Percentiles rank a stretch among this genome's conserved stretches.
phyloP scores from a whole-genome alignment of 2,888 invertebrate genomes.

The Saturnia pavonia region DNA sequence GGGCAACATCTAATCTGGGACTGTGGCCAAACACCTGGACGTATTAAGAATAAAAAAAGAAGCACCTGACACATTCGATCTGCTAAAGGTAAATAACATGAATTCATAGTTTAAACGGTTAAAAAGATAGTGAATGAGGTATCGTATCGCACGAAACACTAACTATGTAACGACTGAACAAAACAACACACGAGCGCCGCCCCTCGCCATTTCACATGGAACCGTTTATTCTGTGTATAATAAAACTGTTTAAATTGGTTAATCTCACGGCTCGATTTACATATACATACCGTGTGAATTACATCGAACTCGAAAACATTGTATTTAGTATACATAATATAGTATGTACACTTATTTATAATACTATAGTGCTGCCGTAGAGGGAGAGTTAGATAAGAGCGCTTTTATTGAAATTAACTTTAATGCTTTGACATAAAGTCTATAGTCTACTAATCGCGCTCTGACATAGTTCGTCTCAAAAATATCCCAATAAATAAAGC shows the following conservation, averaged over 20 bases:
- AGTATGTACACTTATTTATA: no score
- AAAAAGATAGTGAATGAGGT: background rate
- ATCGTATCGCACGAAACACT: background rate
- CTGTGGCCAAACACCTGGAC: no score
- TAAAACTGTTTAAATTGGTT: conserved; percentile 24
- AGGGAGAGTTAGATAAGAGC: no score
- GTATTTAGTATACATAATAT: background rate
- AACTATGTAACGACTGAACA: background rate
- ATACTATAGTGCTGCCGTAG: no score
- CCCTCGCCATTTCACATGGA: conserved; percentile 24
- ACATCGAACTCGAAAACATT: conserved; percentile 19
- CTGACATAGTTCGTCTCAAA: no score
- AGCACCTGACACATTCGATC: background rate
- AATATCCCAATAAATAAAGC: no score
- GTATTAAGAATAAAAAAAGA: no score
- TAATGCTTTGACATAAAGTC: no score
- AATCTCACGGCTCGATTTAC: conserved; percentile 31
- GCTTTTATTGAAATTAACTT: no score
- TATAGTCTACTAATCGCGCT: no score
- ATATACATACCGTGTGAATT: conserved; percentile 31
- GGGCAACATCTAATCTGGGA: no score
- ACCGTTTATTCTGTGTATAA: conserved; percentile 21
- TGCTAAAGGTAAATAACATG: background rate
- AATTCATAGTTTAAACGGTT: background rate
- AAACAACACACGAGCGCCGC: background rate